Evolutionary conservation across 2,797 vertebrate genomes (phyloP).

Genomic region (Hipposideros larvatus): DNA sequence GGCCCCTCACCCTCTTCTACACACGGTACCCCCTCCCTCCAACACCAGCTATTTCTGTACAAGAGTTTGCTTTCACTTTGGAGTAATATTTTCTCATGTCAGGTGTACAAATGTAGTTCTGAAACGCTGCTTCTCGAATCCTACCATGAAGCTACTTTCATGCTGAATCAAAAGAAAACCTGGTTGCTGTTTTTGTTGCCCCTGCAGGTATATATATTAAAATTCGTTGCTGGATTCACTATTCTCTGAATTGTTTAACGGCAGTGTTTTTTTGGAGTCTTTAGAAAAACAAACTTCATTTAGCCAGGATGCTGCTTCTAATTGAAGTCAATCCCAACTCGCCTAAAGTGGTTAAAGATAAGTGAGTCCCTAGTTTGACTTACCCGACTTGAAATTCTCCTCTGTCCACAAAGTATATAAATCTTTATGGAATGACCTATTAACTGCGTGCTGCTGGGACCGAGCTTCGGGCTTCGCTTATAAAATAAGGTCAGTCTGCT

Average conservation of each 20-base stretch:
- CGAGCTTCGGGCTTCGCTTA: constrained; percentile 59
- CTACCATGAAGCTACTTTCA: background rate
- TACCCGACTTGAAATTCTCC: constrained; percentile 65
- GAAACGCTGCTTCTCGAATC: constrained; percentile 17
- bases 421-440: constrained; percentile 77
- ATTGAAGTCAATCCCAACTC: constrained; percentile 31
- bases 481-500: constrained; percentile 79
- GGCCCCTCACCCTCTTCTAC: constrained; percentile 12
- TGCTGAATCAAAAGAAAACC: constrained; percentile 41
- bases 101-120: constrained; percentile 64
- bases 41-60: constrained; percentile 66
- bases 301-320: background rate
- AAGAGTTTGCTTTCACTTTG: constrained; percentile 56
- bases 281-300: constrained; percentile 40
- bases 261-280: background rate
- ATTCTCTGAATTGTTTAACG: constrained; percentile 38
- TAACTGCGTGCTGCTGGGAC: constrained; percentile 58
- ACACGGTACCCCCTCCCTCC: background rate
- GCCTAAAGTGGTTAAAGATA: constrained; percentile 46
- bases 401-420: constrained; percentile 58
- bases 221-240: constrained; percentile 46
- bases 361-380: background rate
- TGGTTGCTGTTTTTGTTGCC: background rate
- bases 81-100: constrained; percentile 40
- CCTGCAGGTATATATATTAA: background rate